Evolutionary conservation across 2,113 vertebrate species (phyloP), one percentile per base, ranked within the genome.

Genomic region (Tachuris rubrigastra): DNA sequence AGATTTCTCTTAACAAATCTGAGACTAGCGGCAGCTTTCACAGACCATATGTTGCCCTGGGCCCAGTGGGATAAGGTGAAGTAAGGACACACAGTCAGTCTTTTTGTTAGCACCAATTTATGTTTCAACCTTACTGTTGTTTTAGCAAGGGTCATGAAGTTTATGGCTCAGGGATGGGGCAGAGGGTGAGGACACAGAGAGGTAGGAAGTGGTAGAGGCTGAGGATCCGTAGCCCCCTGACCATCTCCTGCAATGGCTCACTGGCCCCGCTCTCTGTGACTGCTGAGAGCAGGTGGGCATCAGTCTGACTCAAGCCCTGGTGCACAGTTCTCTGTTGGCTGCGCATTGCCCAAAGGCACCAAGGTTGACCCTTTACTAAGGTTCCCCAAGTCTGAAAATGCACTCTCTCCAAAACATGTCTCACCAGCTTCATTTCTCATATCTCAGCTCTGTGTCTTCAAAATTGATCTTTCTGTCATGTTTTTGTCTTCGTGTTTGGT

Each of bases 1-100:
- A 71, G 84, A 50, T 84, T 94, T 84, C 69, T 82, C 59, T 84
- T 53, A 68, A 56, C 65, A 91, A 94, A 90, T 79, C 56, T 13
- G 37, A 68, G 78, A 19, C 59, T 42, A 46, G 53, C 49, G 44
- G 75, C 59, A 75, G 85, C 72, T 91, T 68, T 94, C 89, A 33
- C 82, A 53, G 62, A n/a, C 84, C 25, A 5, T 58, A 62, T 71
- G 68, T 68, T 87, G 42, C 52, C 81, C 30, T 31, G 35, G 23
- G 41, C 16, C 0, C 82, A n/a, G 20, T 9, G 82, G 49, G 59
- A 56, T 74, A 59, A 71, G 86, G 78, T 85, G 75, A 95, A 72
- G n/a, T 85, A 31, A 90, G 96, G 93, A 94, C 73, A 62, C 3
- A 0, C 15, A 52, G 69, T 46, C 52, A 8, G 6, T 63, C 23